Evolutionary conservation across 2,113 vertebrate genomes (phyloP).

Genomic region (Mohoua ochrocephala): DNA sequence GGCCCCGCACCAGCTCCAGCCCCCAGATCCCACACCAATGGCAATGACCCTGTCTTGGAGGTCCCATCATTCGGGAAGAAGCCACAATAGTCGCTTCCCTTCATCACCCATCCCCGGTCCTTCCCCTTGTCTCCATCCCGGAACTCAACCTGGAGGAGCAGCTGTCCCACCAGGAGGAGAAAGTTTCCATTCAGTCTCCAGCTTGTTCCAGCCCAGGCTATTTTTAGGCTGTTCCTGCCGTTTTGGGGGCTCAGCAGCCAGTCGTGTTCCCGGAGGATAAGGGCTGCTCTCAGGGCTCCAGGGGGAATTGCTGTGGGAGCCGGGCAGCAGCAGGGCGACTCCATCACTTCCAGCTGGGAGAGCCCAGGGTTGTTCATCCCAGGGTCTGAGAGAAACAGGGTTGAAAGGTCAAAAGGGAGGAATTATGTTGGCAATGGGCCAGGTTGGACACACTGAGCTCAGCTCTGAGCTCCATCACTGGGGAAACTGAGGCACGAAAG

Average conservation of each 20-base stretch:
- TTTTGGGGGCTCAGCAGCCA: not conserved
- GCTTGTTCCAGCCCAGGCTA: not conserved
- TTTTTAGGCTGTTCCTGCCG: not conserved
- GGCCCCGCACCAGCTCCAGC: rapidly evolving
- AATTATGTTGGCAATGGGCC: rapidly evolving
- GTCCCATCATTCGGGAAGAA: not conserved
- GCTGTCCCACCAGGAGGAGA: rapidly evolving
- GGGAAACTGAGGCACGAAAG: not conserved
- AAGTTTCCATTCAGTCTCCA: not conserved
- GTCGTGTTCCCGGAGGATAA: rapidly evolving
- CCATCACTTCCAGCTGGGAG: not conserved
- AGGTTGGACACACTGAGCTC: rapidly evolving
- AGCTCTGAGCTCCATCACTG: not conserved
- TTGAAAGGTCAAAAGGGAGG: not conserved
- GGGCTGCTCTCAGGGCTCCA: not conserved
- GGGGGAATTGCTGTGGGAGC: not conserved
- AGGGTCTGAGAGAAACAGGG: not conserved
- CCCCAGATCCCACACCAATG: not conserved
- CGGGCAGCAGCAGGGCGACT: rapidly evolving
- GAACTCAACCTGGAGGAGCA: not conserved
- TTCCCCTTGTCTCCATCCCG: not conserved
- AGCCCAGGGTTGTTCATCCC: not conserved
- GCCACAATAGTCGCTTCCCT: not conserved
- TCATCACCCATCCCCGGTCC: not conserved
- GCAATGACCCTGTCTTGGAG: rapidly evolving